phyloP scores from a whole-genome alignment of 2,888 invertebrate species.

The Schizotus pectinicornis region DNA sequence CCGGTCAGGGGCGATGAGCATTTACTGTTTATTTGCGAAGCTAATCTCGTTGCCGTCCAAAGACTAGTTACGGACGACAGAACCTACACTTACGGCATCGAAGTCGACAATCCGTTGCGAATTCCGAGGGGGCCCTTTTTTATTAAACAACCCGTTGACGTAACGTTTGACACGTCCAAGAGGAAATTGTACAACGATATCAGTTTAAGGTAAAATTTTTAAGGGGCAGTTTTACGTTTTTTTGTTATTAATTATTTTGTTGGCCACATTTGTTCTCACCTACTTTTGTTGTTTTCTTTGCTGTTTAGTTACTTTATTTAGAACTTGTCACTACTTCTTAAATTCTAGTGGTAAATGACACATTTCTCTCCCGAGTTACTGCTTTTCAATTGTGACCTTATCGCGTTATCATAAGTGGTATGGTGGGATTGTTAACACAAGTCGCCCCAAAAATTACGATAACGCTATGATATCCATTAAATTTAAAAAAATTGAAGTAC shows the following conservation, averaged over 20 bases:
- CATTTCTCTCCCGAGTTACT: conserved; percentile 2
- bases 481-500: background rate
- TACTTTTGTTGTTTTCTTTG: too few species aligned
- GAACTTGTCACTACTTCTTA: background rate
- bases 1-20: conserved; percentile 79
- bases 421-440: too few species aligned
- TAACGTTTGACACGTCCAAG: conserved; percentile 81
- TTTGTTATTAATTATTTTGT: too few species aligned
- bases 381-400: too few species aligned
- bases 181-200: conserved; percentile 75
- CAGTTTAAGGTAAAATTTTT: conserved; percentile 67
- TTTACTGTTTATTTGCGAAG: conserved; percentile 87
- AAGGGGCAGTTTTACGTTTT: too few species aligned
- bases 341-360: background rate
- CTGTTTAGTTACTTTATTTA: too few species aligned
- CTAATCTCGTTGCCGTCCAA: conserved; percentile 74
- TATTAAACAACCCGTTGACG: conserved; percentile 81
- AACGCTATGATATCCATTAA: too few species aligned
- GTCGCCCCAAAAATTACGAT: too few species aligned
- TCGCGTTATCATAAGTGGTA: too few species aligned
- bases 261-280: too few species aligned
- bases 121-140: conserved; percentile 91
- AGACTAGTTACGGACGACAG: conserved; percentile 76
- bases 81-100: conserved; percentile 84
- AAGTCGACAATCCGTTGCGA: conserved; percentile 78